Evolutionary conservation across 2,113 vertebrate genomes (phyloP).

Genomic region (Oryzias melastigma): DNA sequence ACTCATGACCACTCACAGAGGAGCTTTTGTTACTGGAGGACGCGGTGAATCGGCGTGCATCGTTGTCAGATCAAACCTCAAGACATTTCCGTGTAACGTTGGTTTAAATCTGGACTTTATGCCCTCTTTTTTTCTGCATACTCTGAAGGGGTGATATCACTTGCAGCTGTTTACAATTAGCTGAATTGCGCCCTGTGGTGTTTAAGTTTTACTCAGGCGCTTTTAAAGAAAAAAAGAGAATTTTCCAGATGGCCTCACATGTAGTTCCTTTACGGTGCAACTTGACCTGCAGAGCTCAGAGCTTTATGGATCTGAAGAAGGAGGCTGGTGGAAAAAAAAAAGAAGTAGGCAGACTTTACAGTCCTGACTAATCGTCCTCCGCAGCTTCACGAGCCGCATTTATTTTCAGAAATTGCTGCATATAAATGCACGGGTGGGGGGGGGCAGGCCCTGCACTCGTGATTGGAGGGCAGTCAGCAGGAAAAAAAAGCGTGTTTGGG

Average conservation of each 20-base stretch:
- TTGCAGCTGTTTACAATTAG: conserved; percentile 68
- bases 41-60: conserved; percentile 35
- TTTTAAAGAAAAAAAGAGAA: conserved; percentile 35
- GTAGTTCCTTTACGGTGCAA: conserved; percentile 23
- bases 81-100: conserved; percentile 17
- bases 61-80: conserved; percentile 39
- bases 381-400: neutral
- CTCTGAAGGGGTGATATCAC: conserved; percentile 51
- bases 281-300: conserved; percentile 10
- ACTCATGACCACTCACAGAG: conserved; percentile 22
- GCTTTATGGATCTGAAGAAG: conserved; percentile 23
- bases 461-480: conserved; percentile 34
- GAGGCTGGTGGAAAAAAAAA: conserved; percentile 14
- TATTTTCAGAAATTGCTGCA: conserved; percentile 21
- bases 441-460: conserved; percentile 21
- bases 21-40: conserved; percentile 30
- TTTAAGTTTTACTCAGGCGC: conserved; percentile 50
- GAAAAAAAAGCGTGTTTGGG: conserved; percentile 36
- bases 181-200: conserved; percentile 35
- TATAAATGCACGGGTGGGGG: conserved; percentile 24
- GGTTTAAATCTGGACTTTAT: conserved; percentile 32
- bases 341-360: neutral
- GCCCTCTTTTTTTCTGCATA: conserved; percentile 15
- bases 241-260: conserved; percentile 51
- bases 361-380: conserved; percentile 3